Evolutionary conservation across 37 sponge, comb jelly and placozoan species (phyloP), one percentile per base, ranked within the genome.

Genomic region (Hormiphora californensis): DNA sequence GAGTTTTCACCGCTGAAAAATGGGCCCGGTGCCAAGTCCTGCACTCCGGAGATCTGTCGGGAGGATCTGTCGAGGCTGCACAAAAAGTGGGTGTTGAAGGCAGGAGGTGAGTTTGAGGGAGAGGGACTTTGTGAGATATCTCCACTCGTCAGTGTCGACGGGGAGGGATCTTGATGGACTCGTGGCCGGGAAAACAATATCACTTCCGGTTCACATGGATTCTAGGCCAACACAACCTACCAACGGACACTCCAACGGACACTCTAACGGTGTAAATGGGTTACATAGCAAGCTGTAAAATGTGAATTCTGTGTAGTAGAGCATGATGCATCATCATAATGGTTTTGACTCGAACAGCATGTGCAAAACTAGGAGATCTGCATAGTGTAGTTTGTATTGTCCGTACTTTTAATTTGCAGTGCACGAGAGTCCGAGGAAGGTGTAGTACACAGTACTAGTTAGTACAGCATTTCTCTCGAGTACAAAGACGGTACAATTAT

Each of bases 1-100:
- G 97, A 96, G 87, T 96, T 97, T 57, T 90, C 93, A 85, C 98
- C 98, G 0, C 81, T 97, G 32, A 97, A 97, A 88, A 97, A 94
- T 89, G 91, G 86, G n/a, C 90, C 90, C 5, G 95, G 92, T 0
- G 89, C 92, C 0, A 89, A 86, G 38, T 94, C 91, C 69, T 94
- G 94, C 86, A 89, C 91, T 3, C 98, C 98, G 21, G 89, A 88
- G 39, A 94, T 95, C 0, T 89, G 89, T 43, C 54, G 91, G 27
- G 67, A 86, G 15, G 90, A 93, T 0, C 88, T 97, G 32, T 44
- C 91, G 63, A 92, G 91, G 54, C 91, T 93, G 0, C 94, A 97
- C 89, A 90, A 92, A 38, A 55, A 94, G 23, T 93, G 89, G 87
- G 41, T 86, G 40, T 17, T 57, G 0, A 33, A 49, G 19, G 86